Evolutionary conservation across 2,888 invertebrate genomes (phyloP).

Genomic region (Cylindroiulus punctatus): DNA sequence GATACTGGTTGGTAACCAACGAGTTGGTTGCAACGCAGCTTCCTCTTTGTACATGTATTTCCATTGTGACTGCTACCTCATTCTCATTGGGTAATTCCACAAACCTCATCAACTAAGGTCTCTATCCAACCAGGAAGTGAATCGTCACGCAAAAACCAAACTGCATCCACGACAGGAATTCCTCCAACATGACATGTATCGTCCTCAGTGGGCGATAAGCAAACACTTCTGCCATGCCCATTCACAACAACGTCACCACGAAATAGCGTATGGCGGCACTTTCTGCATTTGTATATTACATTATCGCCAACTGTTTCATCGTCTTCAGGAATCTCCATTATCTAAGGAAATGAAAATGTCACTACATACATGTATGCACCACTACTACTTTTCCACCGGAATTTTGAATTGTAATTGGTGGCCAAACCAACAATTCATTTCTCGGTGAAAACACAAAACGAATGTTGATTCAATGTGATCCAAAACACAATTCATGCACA

Average conservation of each 20-base stretch:
- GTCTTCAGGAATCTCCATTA: background rate
- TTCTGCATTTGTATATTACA: slow-evolving; percentile 55
- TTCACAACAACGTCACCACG: slow-evolving; percentile 55
- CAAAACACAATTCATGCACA: too few species aligned
- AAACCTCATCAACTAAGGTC: slow-evolving; percentile 58
- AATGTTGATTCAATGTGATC: too few species aligned
- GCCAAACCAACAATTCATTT: too few species aligned
- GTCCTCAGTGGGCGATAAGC: background rate
- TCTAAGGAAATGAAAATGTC: background rate
- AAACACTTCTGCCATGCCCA: slow-evolving; percentile 56
- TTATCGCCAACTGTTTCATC: background rate
- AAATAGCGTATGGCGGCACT: slow-evolving; percentile 59
- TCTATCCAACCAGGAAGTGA: slow-evolving; percentile 58
- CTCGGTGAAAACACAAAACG: too few species aligned
- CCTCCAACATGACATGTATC: slow-evolving; percentile 33
- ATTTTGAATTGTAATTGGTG: too few species aligned
- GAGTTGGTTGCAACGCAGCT: too few species aligned
- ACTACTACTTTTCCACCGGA: too few species aligned
- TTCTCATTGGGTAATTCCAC: background rate
- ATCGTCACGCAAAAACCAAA: slow-evolving; percentile 59
- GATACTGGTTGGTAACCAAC: too few species aligned
- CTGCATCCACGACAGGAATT: slow-evolving; percentile 35
- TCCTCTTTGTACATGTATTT: too few species aligned
- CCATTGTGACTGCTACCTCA: too few species aligned
- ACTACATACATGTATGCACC: too few species aligned